A percentile compares a stretch with the other conserved stretches of the same genome.
Evolutionary conservation across 2,888 invertebrate genomes (phyloP).

Genomic region (Nasonia oneida): DNA sequence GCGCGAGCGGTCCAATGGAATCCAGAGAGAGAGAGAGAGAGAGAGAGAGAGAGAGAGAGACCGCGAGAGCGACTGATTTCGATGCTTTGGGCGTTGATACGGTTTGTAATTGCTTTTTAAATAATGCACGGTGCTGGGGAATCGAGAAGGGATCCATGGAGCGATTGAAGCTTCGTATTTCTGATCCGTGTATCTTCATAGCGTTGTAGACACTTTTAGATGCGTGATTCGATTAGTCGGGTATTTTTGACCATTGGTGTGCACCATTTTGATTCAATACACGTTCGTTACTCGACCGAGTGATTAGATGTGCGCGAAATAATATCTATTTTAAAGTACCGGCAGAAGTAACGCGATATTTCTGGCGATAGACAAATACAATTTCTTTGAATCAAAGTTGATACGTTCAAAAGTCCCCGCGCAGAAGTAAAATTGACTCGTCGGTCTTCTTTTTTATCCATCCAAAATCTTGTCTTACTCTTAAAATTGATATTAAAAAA

Average conservation of each 20-base stretch:
- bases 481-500: no score
- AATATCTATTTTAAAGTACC: no score
- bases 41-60: background rate
- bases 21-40: background rate
- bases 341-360: background rate
- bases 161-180: background rate
- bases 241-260: background rate
- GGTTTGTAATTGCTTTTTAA: background rate
- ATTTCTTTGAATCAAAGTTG: no score
- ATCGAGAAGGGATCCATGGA: background rate
- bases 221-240: background rate
- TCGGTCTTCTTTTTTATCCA: no score
- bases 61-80: background rate
- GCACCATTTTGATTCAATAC: background rate
- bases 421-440: no score
- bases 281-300: background rate
- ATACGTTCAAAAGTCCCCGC: no score
- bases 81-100: background rate
- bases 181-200: background rate
- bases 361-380: background rate
- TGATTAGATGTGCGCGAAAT: no score
- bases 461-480: no score
- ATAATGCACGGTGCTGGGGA: background rate
- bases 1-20: background rate
- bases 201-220: background rate